Base-by-base conservation (phyloP, 2,888 invertebrate genomes). In the Matsumyia berberina region DNA sequence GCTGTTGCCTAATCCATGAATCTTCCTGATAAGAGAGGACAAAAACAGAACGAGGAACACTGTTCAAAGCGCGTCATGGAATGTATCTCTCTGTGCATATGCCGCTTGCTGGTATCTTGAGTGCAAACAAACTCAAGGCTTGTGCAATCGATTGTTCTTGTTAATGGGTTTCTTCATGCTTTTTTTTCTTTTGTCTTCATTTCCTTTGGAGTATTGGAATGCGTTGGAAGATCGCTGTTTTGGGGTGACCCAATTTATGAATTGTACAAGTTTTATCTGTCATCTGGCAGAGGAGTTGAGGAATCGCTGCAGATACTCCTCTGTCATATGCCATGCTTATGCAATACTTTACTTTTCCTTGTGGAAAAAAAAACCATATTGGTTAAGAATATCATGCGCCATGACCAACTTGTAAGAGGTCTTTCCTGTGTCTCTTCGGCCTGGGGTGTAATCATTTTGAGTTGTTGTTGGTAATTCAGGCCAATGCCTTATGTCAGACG, bases 181-280 rank as follows among this genome's bases (percentile, higher is more conserved):
- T 31, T 17, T 4, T 35, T 35, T 49, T 12, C 7, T 8, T 49
- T 49, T 24, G n/a, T n/a, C n/a, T 44, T n/a, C 8, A n/a, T n/a
- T 35, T 15, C 24, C 49, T 9, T 2, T 2, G 12, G 33, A 9
- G 66, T 37, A 4, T n/a, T 6, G 49, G 49, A 66, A 66, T 66
- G 66, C 51, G 31, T 29, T 39, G 19, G 15, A 11, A 15, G 15
- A n/a, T n/a, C 29, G 9, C 42, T 17, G 49, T 53, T 37, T 64
- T 44, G 62, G 12, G 39, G 53, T 66, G 66, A 66, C 66, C 66
- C 39, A 66, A 66, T 53, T 66, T 51, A 15, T 66, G 66, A 66
- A 24, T 37, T 53, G 39, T 39, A 66, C 66, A 53, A 51, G 66
- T 66, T 66, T 24, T 53, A 66, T 66, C 66, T 66, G 88, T 87